A percentile compares a stretch with the other conserved stretches of the same genome.
Evolutionary conservation across 2,888 invertebrate genomes (phyloP).

Genomic region (Dastarcus helophoroides): DNA sequence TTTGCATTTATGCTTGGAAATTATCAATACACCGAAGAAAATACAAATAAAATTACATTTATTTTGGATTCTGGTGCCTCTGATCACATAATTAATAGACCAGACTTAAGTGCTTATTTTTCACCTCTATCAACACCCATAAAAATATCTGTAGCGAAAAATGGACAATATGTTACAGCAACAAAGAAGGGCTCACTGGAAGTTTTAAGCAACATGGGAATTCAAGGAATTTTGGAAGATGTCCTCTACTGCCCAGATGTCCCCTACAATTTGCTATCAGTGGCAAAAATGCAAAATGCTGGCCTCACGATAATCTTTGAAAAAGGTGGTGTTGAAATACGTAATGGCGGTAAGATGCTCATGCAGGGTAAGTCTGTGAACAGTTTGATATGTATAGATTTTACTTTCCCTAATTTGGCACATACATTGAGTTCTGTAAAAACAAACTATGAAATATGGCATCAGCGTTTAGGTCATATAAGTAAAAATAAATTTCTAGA

Average conservation of each 20-base stretch:
- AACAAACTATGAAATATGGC: too few relatives aligned
- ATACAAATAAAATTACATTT: too few relatives aligned
- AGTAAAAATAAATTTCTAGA: conserved; percentile 8
- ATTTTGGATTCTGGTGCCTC: conserved; percentile 17
- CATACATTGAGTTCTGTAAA: too few relatives aligned
- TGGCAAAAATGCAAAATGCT: conserved; percentile 14
- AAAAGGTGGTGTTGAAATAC: conserved; percentile 11
- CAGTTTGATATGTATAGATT: too few relatives aligned
- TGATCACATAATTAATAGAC: conserved; percentile 15
- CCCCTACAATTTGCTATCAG: conserved; percentile 25
- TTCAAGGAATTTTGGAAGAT: conserved; percentile 14
- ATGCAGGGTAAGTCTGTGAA: conserved; percentile 9
- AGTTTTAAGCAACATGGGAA: conserved; percentile 21
- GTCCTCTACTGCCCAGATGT: conserved; percentile 25
- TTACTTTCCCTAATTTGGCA: too few relatives aligned
- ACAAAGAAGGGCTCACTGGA: conserved; percentile 14
- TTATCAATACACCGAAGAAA: too few relatives aligned
- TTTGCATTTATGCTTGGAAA: too few relatives aligned
- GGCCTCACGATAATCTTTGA: conserved; percentile 12
- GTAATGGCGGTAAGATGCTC: conserved; percentile 11
- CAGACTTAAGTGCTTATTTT: conserved; percentile 17
- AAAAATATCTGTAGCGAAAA: conserved; percentile 11
- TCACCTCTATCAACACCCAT: conserved; percentile 13
- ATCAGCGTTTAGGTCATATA: conserved; percentile 12
- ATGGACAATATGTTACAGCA: conserved; percentile 6